A percentile compares a stretch with the other conserved stretches of the same genome.
Conservation (phyloP, 2,797 vertebrate genomes). For the Lacerta bilineata region DNA sequence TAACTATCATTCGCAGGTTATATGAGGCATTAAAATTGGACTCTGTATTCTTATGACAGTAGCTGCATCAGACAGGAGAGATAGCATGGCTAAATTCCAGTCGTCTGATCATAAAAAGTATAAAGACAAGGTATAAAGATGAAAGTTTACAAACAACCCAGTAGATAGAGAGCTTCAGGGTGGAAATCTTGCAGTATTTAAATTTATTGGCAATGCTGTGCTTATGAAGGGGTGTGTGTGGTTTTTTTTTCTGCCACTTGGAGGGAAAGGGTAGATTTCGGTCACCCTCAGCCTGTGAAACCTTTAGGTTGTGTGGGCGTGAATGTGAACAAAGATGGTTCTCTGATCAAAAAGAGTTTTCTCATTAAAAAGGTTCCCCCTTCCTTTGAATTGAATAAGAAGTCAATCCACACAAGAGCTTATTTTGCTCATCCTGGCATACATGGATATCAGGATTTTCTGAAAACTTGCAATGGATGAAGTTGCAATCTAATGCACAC, state of each 20-base stretch:
- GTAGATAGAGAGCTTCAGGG: neutral
- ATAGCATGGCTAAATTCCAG: conserved; percentile 1
- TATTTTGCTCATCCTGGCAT: neutral
- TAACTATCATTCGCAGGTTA: conserved; percentile 41
- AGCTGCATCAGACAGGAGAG: conserved; percentile 31
- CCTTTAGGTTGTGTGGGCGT: neutral
- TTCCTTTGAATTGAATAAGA: neutral
- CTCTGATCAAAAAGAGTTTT: too few relatives aligned
- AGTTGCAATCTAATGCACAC: neutral
- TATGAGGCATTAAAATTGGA: conserved; percentile 32
- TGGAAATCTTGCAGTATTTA: neutral
- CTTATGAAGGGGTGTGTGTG: neutral
- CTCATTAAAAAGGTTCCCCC: neutral
- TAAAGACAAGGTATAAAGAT: neutral
- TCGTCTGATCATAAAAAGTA: neutral
- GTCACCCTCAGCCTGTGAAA: neutral
- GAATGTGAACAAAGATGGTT: neutral
- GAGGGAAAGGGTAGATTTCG: neutral
- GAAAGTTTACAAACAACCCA: neutral
- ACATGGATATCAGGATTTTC: neutral
- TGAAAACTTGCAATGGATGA: neutral
- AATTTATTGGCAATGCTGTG: neutral
- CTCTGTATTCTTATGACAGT: conserved; percentile 27
- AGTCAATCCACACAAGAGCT: neutral
- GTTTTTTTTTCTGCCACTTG: too few relatives aligned